Conservation (phyloP, 2,888 invertebrate genomes). For the Mesoligia furuncula region DNA sequence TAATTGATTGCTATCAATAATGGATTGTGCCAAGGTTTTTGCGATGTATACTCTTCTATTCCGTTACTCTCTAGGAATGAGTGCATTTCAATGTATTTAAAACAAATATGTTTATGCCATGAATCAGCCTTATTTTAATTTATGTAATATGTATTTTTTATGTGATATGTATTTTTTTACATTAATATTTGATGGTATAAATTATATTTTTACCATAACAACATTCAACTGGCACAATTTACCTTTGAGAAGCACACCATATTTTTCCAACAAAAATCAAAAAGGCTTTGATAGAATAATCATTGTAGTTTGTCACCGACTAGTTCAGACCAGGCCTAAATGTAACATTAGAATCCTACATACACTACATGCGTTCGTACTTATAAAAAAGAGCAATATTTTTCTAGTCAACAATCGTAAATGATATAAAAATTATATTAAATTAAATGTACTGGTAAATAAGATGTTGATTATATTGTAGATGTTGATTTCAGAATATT, state of each 20-base stretch:
- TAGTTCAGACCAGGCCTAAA: slow-evolving; percentile 48
- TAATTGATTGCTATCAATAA: slow-evolving; percentile 39
- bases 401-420: slow-evolving; percentile 66
- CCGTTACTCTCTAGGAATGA: background rate
- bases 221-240: slow-evolving; percentile 19
- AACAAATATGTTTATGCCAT: slow-evolving; percentile 2
- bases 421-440: slow-evolving; percentile 42
- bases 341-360: slow-evolving; percentile 21
- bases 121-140: background rate
- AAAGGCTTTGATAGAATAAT: background rate
- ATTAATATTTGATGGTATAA: background rate
- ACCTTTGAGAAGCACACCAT: slow-evolving; percentile 4
- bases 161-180: background rate
- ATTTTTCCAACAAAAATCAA: background rate
- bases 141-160: slow-evolving; percentile 4
- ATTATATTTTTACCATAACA: background rate
- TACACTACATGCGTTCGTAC: slow-evolving; percentile 53
- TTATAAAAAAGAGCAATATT: slow-evolving; percentile 67
- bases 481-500: slow-evolving; percentile 31
- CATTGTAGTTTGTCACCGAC: background rate
- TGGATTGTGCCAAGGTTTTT: slow-evolving; percentile 43
- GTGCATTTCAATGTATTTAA: slow-evolving; percentile 25
- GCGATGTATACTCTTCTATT: slow-evolving; percentile 12
- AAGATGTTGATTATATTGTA: slow-evolving; percentile 24
- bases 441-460: slow-evolving; percentile 41